Conservation (phyloP, 2,113 vertebrate species). For the Myotis yumanensis region DNA sequence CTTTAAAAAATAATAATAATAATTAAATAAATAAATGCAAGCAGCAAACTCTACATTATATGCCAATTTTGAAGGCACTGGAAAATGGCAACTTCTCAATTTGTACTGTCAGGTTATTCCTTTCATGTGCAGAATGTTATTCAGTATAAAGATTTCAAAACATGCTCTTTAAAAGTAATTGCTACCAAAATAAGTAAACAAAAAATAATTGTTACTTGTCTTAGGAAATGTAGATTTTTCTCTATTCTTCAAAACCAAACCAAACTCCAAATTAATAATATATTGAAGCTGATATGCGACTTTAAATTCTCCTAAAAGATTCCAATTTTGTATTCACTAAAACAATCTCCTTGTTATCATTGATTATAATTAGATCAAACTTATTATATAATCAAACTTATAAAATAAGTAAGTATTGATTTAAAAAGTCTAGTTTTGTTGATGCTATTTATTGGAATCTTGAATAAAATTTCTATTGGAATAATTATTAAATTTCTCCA, state of each 20-base stretch:
- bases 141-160: not conserved
- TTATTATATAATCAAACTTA: not conserved
- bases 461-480: not conserved
- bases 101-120: not conserved
- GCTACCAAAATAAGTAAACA: not conserved
- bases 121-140: not conserved
- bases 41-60: not conserved
- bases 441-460: not conserved
- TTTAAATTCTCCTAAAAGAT: conserved; percentile 39
- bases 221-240: conserved; percentile 21
- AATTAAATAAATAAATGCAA: not conserved
- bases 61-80: not conserved
- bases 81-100: not conserved
- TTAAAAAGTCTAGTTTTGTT: conserved; percentile 4
- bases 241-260: not conserved
- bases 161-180: conserved; percentile 8
- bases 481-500: not conserved
- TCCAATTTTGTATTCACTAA: conserved; percentile 32
- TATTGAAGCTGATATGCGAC: not conserved
- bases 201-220: not conserved
- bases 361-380: not conserved
- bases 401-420: not conserved
- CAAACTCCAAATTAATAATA: not conserved
- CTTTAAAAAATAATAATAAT: too few relatives aligned
- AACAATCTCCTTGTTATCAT: not conserved